Percentiles rank a stretch among this genome's conserved stretches.
Conservation (phyloP, 1,140 invertebrate species). For the Condylostylus longicornis region DNA sequence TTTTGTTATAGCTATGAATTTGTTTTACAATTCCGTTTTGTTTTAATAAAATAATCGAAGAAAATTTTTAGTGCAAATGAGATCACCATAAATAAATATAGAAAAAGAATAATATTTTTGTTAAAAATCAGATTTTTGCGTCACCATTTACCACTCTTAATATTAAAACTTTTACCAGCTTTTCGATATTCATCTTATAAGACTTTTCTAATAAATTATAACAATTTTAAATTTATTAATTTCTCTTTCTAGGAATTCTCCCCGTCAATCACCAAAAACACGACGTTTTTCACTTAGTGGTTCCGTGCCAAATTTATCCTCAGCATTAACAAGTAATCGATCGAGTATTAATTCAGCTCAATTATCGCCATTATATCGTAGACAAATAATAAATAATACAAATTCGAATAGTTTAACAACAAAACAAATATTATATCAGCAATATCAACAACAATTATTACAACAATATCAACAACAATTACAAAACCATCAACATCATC, state of each 20-base stretch:
- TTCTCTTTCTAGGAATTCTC: constrained; percentile 17
- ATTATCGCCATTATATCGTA: neutral
- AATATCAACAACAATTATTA: constrained; percentile 7
- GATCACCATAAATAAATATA: no score
- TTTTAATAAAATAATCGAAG: no score
- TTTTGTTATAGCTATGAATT: no score
- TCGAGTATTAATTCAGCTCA: neutral
- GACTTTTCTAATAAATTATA: no score
- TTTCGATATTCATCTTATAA: no score
- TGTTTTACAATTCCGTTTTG: no score
- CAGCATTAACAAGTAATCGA: constrained; percentile 1
- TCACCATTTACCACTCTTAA: neutral
- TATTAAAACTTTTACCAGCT: neutral
- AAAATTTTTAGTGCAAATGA: no score
- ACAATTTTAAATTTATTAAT: neutral
- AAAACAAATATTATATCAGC: constrained; percentile 12
- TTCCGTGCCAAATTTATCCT: constrained; percentile 32
- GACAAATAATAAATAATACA: neutral
- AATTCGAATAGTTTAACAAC: neutral
- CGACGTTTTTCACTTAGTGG: constrained; percentile 28
- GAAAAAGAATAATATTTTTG: no score
- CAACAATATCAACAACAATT: constrained; percentile 5
- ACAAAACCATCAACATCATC: constrained; percentile 6
- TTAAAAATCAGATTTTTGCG: no score
- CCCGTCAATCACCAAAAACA: constrained; percentile 25